Base-by-base conservation (phyloP, 2,888 invertebrate genomes). In the Drosophila putrida region DNA sequence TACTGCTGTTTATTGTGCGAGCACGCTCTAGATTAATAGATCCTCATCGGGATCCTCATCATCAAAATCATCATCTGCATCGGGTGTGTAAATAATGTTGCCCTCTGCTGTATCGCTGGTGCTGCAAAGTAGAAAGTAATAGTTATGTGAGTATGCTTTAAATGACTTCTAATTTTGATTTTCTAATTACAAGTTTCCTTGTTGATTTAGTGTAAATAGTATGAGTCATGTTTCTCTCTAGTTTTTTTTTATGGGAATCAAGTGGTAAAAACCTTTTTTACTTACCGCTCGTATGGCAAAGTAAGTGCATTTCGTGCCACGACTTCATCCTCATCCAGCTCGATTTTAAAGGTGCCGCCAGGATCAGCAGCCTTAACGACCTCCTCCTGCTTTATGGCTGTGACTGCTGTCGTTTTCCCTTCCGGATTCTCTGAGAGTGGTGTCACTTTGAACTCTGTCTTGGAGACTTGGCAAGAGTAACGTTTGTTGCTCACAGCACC, bases 1-100 rank as follows among this genome's bases (percentile, higher is more conserved):
- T 88, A 84, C 83, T 84, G 87, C 87, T 75, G 81, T 75, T 84
- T 43, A 54, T 49, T 71, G 62, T 66, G 54, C 41, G 66, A 44
- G 58, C 61, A 67, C 55, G 2, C 47, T 63, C 93, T 93, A 95
- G 85, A 96, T 95, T 92, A 96, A 95, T 69, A 97, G 93, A 93
- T 97, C 97, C 91, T 97, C 96, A 93, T 97, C 97, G 1, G 97
- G 97, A 93, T 97, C 96, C 92, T 97, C 97, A 87, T 96, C 96
- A 88, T 97, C 97, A 93, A 96, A 95, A 90, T 97, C 97, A 91
- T 97, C 97, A 2, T 94, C 94, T 58, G 95, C 95, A 92, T 97
- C 97, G 9, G 96, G 95, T 75, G 95, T 94, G 88, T 97, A 97
- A 78, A 95, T 94, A 36, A 97, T 96, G 89, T 94, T 94, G 43